Conservation (phyloP, 2,888 invertebrate genomes). For the Acronicta psi region DNA sequence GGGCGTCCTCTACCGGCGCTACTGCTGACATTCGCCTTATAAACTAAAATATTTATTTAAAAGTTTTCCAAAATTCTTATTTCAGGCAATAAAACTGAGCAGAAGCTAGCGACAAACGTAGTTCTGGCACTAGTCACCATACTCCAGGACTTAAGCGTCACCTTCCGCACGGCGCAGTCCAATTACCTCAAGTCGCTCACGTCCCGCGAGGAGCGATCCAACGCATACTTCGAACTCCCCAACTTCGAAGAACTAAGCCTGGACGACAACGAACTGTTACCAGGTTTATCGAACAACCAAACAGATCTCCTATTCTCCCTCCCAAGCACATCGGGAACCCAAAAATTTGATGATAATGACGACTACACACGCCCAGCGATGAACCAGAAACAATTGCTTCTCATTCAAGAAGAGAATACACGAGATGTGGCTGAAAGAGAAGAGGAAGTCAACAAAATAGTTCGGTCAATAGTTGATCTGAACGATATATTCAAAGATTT, state of each 20-base stretch:
- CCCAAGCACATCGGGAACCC: slow-evolving; percentile 80
- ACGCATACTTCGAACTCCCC: slow-evolving; percentile 94
- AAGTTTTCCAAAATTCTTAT: not conserved
- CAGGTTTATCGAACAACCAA: slow-evolving; percentile 80
- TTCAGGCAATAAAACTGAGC: slow-evolving; percentile 93
- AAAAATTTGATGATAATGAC: slow-evolving; percentile 75
- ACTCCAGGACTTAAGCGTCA: slow-evolving; percentile 95
- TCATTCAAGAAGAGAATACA: slow-evolving; percentile 95
- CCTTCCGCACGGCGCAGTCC: slow-evolving; percentile 95
- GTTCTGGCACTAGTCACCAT: slow-evolving; percentile 95
- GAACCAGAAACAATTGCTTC: slow-evolving; percentile 93
- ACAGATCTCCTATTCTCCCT: slow-evolving; percentile 80
- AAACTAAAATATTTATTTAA: not conserved
- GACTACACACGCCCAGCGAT: slow-evolving; percentile 87
- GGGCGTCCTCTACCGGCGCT: too few relatives aligned
- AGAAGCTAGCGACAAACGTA: slow-evolving; percentile 94
- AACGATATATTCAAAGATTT: slow-evolving; percentile 98
- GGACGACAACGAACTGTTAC: slow-evolving; percentile 81
- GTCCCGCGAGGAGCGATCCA: slow-evolving; percentile 96
- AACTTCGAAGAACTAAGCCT: slow-evolving; percentile 90
- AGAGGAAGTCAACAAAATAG: slow-evolving; percentile 96
- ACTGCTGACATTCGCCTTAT: too few relatives aligned
- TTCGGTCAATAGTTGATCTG: slow-evolving; percentile 97
- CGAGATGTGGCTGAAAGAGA: slow-evolving; percentile 93
- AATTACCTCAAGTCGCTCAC: slow-evolving; percentile 96